A percentile compares a stretch with the other conserved stretches of the same genome.
Conservation (phyloP, 1,140 invertebrate genomes). For the Fragariocoptes setiger region DNA sequence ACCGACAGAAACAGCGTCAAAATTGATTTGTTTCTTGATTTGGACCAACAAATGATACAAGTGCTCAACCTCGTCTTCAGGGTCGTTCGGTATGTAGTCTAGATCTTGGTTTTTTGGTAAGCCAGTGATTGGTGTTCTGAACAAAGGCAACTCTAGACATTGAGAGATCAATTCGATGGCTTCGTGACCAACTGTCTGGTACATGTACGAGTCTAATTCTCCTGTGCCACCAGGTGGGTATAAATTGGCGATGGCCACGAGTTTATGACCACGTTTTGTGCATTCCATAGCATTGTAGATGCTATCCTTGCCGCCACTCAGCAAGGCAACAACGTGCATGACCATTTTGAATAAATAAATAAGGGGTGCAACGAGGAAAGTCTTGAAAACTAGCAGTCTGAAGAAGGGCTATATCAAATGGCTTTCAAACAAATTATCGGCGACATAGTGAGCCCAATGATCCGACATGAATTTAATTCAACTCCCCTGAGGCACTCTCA, state of each 20-base stretch:
- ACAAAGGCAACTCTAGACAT: slow-evolving; percentile 71
- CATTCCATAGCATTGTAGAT: slow-evolving; percentile 97
- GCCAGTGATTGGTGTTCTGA: slow-evolving; percentile 39
- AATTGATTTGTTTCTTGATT: slow-evolving; percentile 43
- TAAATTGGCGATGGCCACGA: slow-evolving; percentile 83
- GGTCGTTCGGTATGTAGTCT: slow-evolving; percentile 40
- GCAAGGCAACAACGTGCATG: slow-evolving; percentile 10
- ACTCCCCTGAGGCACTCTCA: no score
- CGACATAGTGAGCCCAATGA: no score
- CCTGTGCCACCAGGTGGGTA: slow-evolving; percentile 32
- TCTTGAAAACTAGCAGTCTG: no score
- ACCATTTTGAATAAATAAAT: no score
- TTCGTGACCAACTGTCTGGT: slow-evolving; percentile 89
- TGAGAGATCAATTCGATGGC: slow-evolving; percentile 63
- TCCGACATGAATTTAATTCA: no score
- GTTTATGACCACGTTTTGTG: slow-evolving; percentile 68
- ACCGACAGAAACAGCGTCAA: slow-evolving; percentile 75
- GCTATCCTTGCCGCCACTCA: slow-evolving; percentile 78
- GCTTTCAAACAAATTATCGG: no score
- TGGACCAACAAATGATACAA: slow-evolving; percentile 46
- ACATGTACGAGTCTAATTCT: slow-evolving; percentile 97
- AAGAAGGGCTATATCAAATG: no score
- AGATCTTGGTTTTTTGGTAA: slow-evolving; percentile 35
- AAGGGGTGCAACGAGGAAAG: no score
- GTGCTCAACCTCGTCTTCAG: slow-evolving; percentile 96